These are phyloP conservation scores for Aurelia sp. DNA, from an alignment of 30 jellyfish, hydroid and myxozoan species.

Conservation along the genomic window DNA sequence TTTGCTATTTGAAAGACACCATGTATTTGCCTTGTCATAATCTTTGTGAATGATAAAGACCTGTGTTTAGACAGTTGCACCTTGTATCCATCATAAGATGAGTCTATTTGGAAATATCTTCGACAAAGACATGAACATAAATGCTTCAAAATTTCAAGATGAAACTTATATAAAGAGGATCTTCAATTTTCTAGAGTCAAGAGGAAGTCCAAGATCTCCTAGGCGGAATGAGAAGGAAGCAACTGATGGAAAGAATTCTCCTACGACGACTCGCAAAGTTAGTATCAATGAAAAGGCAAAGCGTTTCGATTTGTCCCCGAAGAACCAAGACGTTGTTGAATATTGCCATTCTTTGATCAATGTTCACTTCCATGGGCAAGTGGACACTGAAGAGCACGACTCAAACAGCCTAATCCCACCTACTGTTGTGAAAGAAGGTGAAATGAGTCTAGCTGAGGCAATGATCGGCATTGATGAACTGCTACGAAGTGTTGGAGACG, in stretches of 20 bases:
- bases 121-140: background rate
- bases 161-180: background rate
- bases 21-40: no score
- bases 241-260: background rate
- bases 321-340: constrained; percentile 57
- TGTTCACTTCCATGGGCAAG: constrained; percentile 70
- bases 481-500: constrained; percentile 74
- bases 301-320: constrained; percentile 75
- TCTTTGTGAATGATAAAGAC: no score
- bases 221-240: background rate
- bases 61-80: no score
- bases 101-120: background rate
- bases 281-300: background rate
- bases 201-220: background rate
- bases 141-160: background rate
- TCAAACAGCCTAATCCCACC: constrained; percentile 46
- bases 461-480: constrained; percentile 62
- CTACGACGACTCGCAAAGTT: background rate
- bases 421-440: constrained; percentile 8
- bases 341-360: constrained; percentile 76
- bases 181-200: constrained; percentile 5
- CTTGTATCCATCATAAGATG: background rate
- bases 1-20: no score
- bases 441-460: constrained; percentile 47
- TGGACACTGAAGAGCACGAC: constrained; percentile 7